phyloP scores from a whole-genome alignment of 2,113 vertebrate species.

The Hyla sarda region DNA sequence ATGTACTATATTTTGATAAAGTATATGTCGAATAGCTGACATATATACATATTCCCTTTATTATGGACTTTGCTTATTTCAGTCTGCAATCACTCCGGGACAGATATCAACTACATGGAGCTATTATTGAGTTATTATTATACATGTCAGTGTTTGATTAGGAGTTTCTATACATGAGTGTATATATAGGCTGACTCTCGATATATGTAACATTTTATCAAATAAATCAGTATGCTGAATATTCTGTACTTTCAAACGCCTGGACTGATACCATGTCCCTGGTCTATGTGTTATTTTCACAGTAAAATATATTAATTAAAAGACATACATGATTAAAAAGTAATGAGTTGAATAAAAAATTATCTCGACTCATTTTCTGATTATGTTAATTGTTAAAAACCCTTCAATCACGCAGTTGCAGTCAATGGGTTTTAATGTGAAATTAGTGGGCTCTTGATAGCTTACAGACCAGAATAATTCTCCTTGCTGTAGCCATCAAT shows the following conservation, averaged over 20 bases:
- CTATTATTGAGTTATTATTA: neutral
- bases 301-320: conserved; percentile 85
- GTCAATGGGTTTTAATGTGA: conserved; percentile 99
- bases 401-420: conserved; percentile 97
- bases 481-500: conserved; percentile 90
- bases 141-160: conserved; percentile 63
- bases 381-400: conserved; percentile 99
- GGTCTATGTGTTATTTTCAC: conserved; percentile 77
- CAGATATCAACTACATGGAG: conserved; percentile 12
- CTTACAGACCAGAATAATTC: conserved; percentile 97
- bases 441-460: conserved; percentile 99
- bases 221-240: neutral
- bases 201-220: neutral
- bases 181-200: neutral
- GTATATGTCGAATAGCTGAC: neutral
- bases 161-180: conserved; percentile 14
- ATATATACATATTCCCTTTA: conserved; percentile 21
- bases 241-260: conserved; percentile 65
- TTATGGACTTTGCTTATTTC: conserved; percentile 11
- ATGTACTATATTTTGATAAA: neutral
- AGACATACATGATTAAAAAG: conserved; percentile 90
- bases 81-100: neutral
- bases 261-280: conserved; percentile 66
- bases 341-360: conserved; percentile 99
- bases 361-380: conserved; percentile 98